Evolutionary conservation across 2,888 invertebrate genomes (phyloP).

Genomic region (Adineta ricciae): DNA sequence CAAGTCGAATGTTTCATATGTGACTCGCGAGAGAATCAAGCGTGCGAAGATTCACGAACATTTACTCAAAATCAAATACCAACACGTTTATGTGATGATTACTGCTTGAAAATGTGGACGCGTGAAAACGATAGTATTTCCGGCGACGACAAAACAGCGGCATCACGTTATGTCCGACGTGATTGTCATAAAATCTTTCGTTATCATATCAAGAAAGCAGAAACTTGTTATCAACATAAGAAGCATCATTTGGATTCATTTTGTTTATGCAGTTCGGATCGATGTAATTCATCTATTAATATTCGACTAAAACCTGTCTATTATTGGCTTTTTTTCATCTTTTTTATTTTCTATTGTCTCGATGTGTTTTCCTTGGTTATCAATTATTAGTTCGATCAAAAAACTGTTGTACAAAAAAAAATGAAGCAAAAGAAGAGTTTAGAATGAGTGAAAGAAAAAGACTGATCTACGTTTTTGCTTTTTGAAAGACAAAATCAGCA

Average conservation of each 20-base stretch:
- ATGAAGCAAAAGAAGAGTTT: too few relatives aligned
- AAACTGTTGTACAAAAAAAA: not conserved
- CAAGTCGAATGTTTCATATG: constrained; percentile 19
- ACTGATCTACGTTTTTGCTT: not conserved
- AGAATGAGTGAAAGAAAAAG: not conserved
- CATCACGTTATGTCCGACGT: constrained; percentile 5
- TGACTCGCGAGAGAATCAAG: not conserved
- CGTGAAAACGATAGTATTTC: constrained; percentile 1
- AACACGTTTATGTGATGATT: constrained; percentile 13
- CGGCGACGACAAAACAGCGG: not conserved
- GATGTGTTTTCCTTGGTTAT: not conserved
- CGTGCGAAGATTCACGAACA: not conserved
- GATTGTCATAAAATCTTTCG: constrained; percentile 21
- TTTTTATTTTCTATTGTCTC: not conserved
- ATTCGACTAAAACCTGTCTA: not conserved
- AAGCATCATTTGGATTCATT: not conserved
- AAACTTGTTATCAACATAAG: constrained; percentile 20
- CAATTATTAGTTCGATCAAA: not conserved
- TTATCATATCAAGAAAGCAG: constrained; percentile 16
- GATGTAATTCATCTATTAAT: constrained; percentile 7
- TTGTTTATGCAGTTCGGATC: constrained; percentile 3
- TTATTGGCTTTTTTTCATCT: not conserved
- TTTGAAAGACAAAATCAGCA: not conserved
- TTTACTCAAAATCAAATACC: constrained; percentile 8
- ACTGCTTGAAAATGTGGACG: constrained; percentile 18